phyloP scores from a whole-genome alignment of 2,888 invertebrate species.

The Hecatera dysodea region DNA sequence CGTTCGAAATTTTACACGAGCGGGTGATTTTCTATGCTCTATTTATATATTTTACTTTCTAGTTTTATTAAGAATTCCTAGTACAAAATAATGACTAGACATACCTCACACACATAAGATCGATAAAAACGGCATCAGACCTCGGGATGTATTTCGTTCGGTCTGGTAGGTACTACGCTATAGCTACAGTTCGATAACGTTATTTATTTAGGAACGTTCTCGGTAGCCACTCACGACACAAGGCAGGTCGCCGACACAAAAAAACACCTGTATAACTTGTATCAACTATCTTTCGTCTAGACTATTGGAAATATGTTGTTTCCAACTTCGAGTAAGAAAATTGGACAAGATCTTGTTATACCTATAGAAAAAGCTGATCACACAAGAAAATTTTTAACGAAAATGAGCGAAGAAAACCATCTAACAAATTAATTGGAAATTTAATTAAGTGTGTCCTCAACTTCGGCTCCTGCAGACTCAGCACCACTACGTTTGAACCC shows the following conservation, averaged over 20 bases:
- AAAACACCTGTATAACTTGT: constrained; percentile 34
- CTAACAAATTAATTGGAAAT: constrained; percentile 33
- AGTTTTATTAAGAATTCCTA: neutral
- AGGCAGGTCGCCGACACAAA: constrained; percentile 40
- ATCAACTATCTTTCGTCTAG: constrained; percentile 13
- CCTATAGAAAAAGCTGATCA: constrained; percentile 1
- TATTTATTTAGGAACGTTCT: constrained; percentile 75
- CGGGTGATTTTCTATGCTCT: neutral
- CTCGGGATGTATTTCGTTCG: constrained; percentile 59
- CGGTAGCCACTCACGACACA: constrained; percentile 51
- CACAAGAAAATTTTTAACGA: constrained; percentile 1
- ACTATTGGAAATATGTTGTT: neutral
- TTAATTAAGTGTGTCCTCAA: constrained; percentile 27
- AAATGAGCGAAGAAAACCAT: neutral
- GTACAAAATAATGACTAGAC: no score
- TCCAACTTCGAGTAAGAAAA: neutral
- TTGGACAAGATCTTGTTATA: constrained; percentile 7
- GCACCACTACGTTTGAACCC: neutral
- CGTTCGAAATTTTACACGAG: neutral
- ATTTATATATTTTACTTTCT: neutral
- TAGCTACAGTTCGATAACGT: constrained; percentile 63
- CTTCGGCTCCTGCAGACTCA: neutral
- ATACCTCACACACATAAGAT: constrained; percentile 1
- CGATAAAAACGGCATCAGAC: constrained; percentile 59
- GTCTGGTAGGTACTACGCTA: constrained; percentile 60